Conservation (phyloP, 2,113 vertebrate genomes). For the Puffinus mauretanicus region DNA sequence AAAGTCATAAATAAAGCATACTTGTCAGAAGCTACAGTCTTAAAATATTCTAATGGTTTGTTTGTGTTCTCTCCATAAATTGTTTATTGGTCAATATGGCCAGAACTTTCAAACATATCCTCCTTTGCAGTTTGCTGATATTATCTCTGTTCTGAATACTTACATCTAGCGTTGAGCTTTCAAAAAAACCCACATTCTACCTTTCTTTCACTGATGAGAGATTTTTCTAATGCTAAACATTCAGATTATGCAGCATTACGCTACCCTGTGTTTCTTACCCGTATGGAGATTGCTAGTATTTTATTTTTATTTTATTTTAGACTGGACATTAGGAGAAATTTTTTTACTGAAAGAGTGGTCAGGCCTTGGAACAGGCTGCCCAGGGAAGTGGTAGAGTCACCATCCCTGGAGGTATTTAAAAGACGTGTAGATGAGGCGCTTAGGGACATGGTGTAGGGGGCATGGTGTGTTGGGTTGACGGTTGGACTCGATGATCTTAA, state of each 20-base stretch:
- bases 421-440: too few relatives aligned
- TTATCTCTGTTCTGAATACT: not conserved
- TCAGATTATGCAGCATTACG: not conserved
- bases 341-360: too few relatives aligned
- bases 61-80: constrained; percentile 69
- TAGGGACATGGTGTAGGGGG: too few relatives aligned
- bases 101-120: constrained; percentile 56
- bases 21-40: constrained; percentile 71
- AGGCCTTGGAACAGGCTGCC: too few relatives aligned
- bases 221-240: not conserved
- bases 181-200: not conserved
- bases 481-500: too few relatives aligned
- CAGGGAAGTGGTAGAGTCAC: too few relatives aligned
- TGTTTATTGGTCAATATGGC: constrained; percentile 75
- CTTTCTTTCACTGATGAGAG: not conserved
- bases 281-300: not conserved
- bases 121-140: constrained; percentile 40
- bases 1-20: constrained; percentile 75
- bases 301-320: too few relatives aligned
- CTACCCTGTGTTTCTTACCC: not conserved
- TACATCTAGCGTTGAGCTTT: not conserved
- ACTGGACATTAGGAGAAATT: too few relatives aligned
- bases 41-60: constrained; percentile 66
- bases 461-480: too few relatives aligned
- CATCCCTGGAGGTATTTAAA: too few relatives aligned